Conservation (phyloP, 2,888 invertebrate genomes). For the Nyleta sp. region DNA sequence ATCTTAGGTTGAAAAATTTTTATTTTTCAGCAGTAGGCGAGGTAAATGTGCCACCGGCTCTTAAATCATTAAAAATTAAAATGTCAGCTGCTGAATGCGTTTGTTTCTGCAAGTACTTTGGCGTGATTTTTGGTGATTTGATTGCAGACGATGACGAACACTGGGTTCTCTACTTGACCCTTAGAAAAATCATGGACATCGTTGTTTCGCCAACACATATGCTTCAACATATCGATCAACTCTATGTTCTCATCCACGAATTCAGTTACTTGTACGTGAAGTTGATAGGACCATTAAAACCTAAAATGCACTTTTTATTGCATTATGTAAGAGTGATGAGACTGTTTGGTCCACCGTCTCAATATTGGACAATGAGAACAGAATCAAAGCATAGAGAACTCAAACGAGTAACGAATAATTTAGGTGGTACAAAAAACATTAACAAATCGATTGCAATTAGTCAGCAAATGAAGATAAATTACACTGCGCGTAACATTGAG, state of each 20-base stretch:
- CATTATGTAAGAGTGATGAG: conserved; percentile 10
- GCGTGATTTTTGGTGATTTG: conserved; percentile 11
- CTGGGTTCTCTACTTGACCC: conserved; percentile 20
- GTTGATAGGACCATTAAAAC: neutral
- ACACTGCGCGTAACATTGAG: neutral
- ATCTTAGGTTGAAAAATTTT: too few relatives aligned
- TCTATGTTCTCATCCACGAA: conserved; percentile 11
- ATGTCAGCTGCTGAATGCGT: conserved; percentile 10
- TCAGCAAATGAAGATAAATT: neutral
- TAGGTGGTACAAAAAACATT: neutral
- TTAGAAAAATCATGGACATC: conserved; percentile 24
- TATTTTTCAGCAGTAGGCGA: neutral
- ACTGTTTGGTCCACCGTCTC: conserved; percentile 8
- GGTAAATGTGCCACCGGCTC: neutral
- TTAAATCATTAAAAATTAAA: conserved; percentile 1
- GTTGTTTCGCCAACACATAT: conserved; percentile 1
- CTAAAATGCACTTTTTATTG: neutral
- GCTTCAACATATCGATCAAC: neutral
- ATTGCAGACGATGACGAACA: conserved; percentile 3
- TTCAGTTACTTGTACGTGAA: neutral
- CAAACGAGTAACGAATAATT: neutral
- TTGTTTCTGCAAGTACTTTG: conserved; percentile 23
- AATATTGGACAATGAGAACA: conserved; percentile 32
- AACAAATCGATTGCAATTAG: neutral
- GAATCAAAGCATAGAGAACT: conserved; percentile 23